phyloP scores from a whole-genome alignment of 2,888 invertebrate species.

The Drosophila picticornis region DNA sequence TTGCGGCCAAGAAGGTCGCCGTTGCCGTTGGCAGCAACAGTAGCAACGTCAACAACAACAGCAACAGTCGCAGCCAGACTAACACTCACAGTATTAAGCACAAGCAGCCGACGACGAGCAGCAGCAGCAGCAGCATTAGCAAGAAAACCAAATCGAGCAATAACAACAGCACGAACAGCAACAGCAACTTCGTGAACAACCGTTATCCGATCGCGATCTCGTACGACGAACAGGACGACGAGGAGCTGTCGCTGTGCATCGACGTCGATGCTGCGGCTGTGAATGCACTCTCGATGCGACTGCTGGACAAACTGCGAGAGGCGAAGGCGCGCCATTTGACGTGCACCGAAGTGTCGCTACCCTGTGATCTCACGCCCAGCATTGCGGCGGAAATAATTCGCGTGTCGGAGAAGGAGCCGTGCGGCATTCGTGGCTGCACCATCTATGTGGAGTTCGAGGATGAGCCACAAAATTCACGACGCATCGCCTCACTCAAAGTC shows the following conservation, averaged over 20 bases:
- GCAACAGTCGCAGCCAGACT: constrained; percentile 31
- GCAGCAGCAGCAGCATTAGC: constrained; percentile 51
- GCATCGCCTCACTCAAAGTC: constrained; percentile 80
- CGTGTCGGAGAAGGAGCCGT: constrained; percentile 82
- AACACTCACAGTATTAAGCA: constrained; percentile 70
- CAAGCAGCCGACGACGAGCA: constrained; percentile 60
- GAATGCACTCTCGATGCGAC: constrained; percentile 66
- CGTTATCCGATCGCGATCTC: constrained; percentile 32
- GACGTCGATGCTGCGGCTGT: constrained; percentile 63
- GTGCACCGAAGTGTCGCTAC: constrained; percentile 83
- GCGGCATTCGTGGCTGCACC: constrained; percentile 83
- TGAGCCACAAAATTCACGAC: constrained; percentile 81
- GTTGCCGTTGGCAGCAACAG: constrained; percentile 30
- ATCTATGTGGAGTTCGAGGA: constrained; percentile 83
- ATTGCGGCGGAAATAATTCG: constrained; percentile 83
- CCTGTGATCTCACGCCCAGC: constrained; percentile 83
- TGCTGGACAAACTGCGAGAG: constrained; percentile 81
- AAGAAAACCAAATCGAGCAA: constrained; percentile 71
- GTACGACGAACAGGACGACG: constrained; percentile 44
- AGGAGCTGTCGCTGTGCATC: constrained; percentile 31
- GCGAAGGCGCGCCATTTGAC: constrained; percentile 82
- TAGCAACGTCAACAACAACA: constrained; percentile 24
- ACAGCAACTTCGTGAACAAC: constrained; percentile 18
- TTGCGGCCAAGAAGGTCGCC: constrained; percentile 55
- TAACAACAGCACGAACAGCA: constrained; percentile 26